Percentiles rank a stretch among this genome's conserved stretches.
Evolutionary conservation across 2,888 invertebrate genomes (phyloP).

Genomic region (Formica aserva): DNA sequence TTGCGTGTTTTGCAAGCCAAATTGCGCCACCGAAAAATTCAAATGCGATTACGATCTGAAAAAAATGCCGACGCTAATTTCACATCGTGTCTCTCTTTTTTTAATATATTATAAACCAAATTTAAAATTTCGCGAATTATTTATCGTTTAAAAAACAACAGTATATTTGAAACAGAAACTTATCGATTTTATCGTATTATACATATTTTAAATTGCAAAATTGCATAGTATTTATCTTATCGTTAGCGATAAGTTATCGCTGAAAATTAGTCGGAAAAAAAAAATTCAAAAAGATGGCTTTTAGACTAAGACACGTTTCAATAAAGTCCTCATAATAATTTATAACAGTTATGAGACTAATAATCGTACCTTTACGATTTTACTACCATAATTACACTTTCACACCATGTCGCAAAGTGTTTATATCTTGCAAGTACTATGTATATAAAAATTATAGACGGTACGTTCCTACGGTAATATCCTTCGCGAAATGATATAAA

Average conservation of each 20-base stretch:
- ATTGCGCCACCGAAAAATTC: constrained; percentile 23
- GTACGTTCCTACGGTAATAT: too few relatives aligned
- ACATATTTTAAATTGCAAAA: background rate
- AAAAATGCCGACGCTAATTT: background rate
- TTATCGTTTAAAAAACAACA: background rate
- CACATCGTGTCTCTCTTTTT: background rate
- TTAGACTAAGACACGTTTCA: too few relatives aligned
- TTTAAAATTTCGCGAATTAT: constrained; percentile 2
- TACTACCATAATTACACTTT: too few relatives aligned
- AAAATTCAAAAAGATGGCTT: too few relatives aligned
- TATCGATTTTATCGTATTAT: background rate
- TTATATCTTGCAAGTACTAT: too few relatives aligned
- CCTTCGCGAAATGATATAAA: too few relatives aligned
- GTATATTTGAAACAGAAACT: background rate
- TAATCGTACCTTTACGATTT: too few relatives aligned
- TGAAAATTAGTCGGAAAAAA: background rate
- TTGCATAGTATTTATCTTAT: background rate
- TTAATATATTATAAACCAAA: background rate
- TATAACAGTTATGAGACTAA: too few relatives aligned
- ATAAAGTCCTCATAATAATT: too few relatives aligned
- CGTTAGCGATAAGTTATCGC: background rate
- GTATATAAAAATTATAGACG: too few relatives aligned
- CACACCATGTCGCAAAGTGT: too few relatives aligned
- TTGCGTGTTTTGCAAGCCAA: constrained; percentile 30
- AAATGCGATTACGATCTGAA: background rate